A percentile compares a stretch with the other conserved stretches of the same genome.
Evolutionary conservation across 1,140 invertebrate species (phyloP).

Genomic region (Apis laboriosa): DNA sequence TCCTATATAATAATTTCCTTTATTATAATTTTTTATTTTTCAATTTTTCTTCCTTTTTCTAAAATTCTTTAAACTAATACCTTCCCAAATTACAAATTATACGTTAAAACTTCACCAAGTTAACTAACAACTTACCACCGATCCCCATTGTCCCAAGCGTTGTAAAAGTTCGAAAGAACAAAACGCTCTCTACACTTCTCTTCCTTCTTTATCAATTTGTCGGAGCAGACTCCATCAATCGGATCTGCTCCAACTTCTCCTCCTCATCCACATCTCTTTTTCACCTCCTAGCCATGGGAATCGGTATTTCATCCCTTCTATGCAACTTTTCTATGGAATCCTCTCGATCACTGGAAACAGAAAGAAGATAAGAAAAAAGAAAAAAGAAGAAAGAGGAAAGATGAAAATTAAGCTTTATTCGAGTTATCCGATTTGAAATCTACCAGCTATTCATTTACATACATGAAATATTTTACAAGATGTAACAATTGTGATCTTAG

Average conservation of each 20-base stretch:
- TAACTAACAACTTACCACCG: background rate
- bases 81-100: background rate
- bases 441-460: too few species aligned
- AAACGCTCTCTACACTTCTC: background rate
- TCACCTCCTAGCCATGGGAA: background rate
- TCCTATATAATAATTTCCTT: too few species aligned
- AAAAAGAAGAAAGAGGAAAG: too few species aligned
- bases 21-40: too few species aligned
- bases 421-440: too few species aligned
- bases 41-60: too few species aligned
- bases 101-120: accelerated
- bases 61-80: background rate
- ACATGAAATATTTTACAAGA: too few species aligned
- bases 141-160: background rate
- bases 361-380: background rate
- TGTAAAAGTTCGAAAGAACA: background rate
- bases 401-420: background rate
- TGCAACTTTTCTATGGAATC: background rate
- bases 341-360: background rate
- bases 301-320: background rate
- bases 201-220: background rate
- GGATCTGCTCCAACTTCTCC: background rate
- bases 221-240: background rate
- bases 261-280: background rate
- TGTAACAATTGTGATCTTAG: too few species aligned